Base-by-base conservation (phyloP, 2,888 invertebrate genomes). In the Flexamia atlantica region DNA sequence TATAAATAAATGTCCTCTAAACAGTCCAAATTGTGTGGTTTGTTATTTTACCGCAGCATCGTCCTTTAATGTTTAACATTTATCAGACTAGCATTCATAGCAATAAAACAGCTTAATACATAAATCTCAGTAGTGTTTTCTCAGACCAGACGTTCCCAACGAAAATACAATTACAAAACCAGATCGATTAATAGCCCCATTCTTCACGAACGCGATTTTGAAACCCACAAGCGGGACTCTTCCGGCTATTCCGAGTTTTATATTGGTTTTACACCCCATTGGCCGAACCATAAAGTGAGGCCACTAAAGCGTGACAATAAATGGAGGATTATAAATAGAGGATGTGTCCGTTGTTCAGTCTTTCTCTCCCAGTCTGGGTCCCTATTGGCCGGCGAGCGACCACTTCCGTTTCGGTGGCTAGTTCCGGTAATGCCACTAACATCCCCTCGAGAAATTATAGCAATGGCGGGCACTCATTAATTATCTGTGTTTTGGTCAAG, bases 261-360 rank as follows among this genome's bases (percentile, higher is more conserved):
- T 76, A 76, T 76, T 23, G 76, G 76, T 76, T 76, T 76, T 76
- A 76, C 76, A 76, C 76, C 76, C 76, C 76, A 76, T 76, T 76
- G 76, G 42, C 76, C 17, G 25, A 14, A 14, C 50, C 25, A 23
- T 30, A 30, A 76, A 76, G 23, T 28, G 14, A 30, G 23, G 42
- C 72, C 68, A 68, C 17, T 68, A 68, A 50, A 76, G 28, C 25
- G 25, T 30, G 28, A 46, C 76, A 76, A 76, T 76, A 76, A 76
- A 76, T 32, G 76, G 50, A 76, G 76, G 68, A 30, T 14, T 68
- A 76, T 76, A 50, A 76, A 50, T 50, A 50, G 14, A 50, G 25
- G 72, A 46, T 28, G 50, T 76, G 46, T 76, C 46, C 46, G 28
- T 7, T 23, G n/a, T 28, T 5, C 40, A 42, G 74, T 42, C 46